Evolutionary conservation across 2,113 vertebrate species (phyloP).

Genomic region (Limnothrissa miodon): DNA sequence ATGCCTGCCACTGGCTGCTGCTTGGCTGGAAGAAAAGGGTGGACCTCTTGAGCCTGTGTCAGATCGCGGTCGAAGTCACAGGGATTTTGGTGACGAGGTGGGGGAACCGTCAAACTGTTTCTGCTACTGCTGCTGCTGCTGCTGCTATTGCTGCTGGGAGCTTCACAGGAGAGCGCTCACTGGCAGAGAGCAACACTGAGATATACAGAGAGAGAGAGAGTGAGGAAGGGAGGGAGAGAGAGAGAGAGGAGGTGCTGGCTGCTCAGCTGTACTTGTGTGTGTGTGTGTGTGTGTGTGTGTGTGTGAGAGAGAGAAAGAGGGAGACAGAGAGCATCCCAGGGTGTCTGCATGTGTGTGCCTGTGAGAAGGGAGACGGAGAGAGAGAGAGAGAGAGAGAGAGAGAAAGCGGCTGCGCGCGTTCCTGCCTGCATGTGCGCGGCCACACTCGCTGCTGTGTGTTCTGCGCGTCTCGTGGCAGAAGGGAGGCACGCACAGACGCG

Average conservation of each 20-base stretch:
- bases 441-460: not conserved
- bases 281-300: not conserved
- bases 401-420: no score
- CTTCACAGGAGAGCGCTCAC: not conserved
- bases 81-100: not conserved
- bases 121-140: not conserved
- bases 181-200: not conserved
- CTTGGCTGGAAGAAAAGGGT: not conserved
- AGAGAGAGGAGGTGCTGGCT: not conserved
- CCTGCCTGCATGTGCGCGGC: not conserved
- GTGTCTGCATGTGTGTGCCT: not conserved
- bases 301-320: no score
- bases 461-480: slow-evolving; percentile 15
- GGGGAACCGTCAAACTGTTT: no score
- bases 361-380: no score
- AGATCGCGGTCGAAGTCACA: not conserved
- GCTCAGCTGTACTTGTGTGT: not conserved
- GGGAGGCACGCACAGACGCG: slow-evolving; percentile 40
- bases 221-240: not conserved
- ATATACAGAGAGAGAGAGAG: not conserved
- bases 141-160: no score
- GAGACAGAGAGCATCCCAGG: no score
- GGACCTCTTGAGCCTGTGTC: not conserved
- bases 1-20: not conserved
- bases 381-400: not conserved